phyloP scores from a whole-genome alignment of 2,888 invertebrate species.

The Hypercompe scribonia region DNA sequence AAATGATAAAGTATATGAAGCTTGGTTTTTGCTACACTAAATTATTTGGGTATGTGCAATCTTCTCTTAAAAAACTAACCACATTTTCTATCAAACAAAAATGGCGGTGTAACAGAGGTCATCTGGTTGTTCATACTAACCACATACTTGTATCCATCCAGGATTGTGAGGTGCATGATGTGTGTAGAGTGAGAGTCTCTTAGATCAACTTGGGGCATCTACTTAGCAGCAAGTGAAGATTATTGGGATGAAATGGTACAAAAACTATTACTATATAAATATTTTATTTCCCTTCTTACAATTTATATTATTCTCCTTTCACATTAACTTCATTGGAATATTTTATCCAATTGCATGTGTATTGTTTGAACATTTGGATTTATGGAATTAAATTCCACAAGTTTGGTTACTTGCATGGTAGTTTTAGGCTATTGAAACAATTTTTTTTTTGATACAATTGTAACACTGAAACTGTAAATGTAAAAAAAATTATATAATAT shows the following conservation, averaged over 20 bases:
- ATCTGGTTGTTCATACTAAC: slow-evolving; percentile 71
- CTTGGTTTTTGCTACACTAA: background rate
- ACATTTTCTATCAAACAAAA: slow-evolving; percentile 39
- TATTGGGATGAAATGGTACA: slow-evolving; percentile 85
- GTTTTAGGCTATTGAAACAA: slow-evolving; percentile 19
- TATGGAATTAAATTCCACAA: slow-evolving; percentile 29
- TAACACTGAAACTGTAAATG: background rate
- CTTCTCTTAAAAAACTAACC: slow-evolving; percentile 14
- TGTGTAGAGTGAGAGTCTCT: slow-evolving; percentile 69
- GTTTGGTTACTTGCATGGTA: slow-evolving; percentile 50
- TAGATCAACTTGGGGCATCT: slow-evolving; percentile 67
- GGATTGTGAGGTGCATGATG: slow-evolving; percentile 84
- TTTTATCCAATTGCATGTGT: slow-evolving; percentile 31
- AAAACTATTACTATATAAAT: slow-evolving; percentile 61
- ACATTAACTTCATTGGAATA: slow-evolving; percentile 4
- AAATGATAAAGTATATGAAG: no score
- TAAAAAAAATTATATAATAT: background rate
- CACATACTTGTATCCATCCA: slow-evolving; percentile 78
- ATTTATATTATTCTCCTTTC: slow-evolving; percentile 4
- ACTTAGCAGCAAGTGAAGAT: slow-evolving; percentile 70
- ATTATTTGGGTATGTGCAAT: background rate
- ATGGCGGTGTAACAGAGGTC: slow-evolving; percentile 47
- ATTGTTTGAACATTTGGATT: slow-evolving; percentile 20
- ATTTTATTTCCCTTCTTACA: slow-evolving; percentile 36
- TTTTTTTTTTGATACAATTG: slow-evolving; percentile 15